Evolutionary conservation across 2,888 invertebrate genomes (phyloP), one percentile per base, ranked within the genome.

Genomic region (Sturmia bella): DNA sequence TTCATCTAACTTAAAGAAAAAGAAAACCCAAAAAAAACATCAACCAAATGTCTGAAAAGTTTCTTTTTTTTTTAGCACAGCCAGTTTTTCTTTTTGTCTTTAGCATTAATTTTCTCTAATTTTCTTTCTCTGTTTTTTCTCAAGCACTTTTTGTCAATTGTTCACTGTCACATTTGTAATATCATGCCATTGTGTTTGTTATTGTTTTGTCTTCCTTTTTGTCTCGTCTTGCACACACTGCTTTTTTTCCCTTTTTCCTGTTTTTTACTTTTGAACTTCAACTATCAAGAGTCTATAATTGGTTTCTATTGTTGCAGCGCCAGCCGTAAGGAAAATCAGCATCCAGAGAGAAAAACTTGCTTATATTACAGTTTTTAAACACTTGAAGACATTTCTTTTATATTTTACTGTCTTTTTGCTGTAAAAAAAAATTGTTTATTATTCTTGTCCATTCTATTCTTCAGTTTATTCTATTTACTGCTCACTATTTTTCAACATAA

Each of bases 231-330:
- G 15, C 3, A n/a, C n/a, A n/a, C 7, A 32, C 32, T 32, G 6
- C 6, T 57, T n/a, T 43, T 19, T 1, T n/a, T n/a, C n/a, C n/a
- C n/a, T n/a, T n/a, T n/a, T n/a, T n/a, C n/a, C n/a, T n/a, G n/a
- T n/a, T n/a, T 11, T 52, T 39, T 54, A 54, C 50, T 39, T 27
- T 39, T 3, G 13, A 17, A 37, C 39, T 56, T 66, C 45, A 54
- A 37, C 57, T 52, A 50, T 79, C 66, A 39, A 66, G 56, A 66
- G 66, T 15, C 41, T 68, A 68, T 75, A 75, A 75, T 75, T 75
- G 59, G 57, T 59, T 75, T 66, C 59, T 50, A 72, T 79, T 79
- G 68, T 79, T 59, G 17, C 21, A 37, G n/a, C 21, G 17, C 17
- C 13, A 13, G 9, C 11, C 41, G 39, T 27, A 27, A 68, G 43